phyloP scores from a whole-genome alignment of 2,113 vertebrate species.

The Microtus oregoni region DNA sequence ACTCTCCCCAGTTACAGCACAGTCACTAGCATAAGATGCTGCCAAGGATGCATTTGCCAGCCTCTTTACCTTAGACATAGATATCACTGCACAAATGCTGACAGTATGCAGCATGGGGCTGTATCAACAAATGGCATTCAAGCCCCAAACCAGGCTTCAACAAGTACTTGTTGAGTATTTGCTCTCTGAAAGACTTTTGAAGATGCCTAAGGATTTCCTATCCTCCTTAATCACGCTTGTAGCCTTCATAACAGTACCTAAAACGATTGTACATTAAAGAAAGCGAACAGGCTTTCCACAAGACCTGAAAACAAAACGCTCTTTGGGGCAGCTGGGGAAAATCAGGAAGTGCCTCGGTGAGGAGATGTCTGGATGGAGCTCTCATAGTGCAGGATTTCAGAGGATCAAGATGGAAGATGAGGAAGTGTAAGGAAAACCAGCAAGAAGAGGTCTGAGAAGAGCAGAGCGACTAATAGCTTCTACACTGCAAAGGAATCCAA shows the following conservation, averaged over 20 bases:
- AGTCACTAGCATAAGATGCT: neutral
- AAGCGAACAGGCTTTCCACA: conserved; percentile 14
- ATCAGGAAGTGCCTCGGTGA: neutral
- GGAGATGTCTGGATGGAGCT: neutral
- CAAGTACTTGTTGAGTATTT: neutral
- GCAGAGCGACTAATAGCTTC: neutral
- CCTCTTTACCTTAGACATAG: neutral
- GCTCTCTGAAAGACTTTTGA: neutral
- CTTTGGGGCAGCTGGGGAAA: neutral
- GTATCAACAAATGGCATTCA: neutral
- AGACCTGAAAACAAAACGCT: conserved; percentile 26
- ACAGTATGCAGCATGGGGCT: neutral
- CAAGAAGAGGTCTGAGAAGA: neutral
- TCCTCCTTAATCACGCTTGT: neutral
- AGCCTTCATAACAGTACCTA: neutral
- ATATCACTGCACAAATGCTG: neutral
- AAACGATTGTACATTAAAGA: neutral
- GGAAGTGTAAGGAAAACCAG: neutral
- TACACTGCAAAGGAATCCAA: neutral
- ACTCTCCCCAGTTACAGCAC: neutral
- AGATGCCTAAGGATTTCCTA: neutral
- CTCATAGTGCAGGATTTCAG: neutral
- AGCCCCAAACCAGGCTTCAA: neutral
- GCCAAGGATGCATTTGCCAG: neutral
- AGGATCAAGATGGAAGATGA: neutral